These are phyloP conservation scores for Riptortus pedestris DNA, from an alignment of 1,140 invertebrate species.

Conservation along the genomic window DNA sequence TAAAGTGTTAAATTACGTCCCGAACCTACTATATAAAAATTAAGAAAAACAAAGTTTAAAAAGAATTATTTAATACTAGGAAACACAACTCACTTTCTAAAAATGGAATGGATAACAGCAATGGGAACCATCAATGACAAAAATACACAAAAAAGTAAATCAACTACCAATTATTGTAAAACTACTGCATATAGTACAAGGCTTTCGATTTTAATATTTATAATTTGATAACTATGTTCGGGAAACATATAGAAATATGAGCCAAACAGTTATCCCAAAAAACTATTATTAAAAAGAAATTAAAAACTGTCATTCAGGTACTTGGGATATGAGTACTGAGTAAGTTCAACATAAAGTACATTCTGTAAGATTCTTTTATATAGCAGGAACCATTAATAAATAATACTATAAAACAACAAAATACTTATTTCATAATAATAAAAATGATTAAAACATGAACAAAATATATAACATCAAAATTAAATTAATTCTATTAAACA, in stretches of 20 bases:
- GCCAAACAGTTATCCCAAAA: constrained; percentile 6
- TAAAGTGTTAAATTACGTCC: constrained; percentile 1
- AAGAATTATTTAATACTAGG: neutral
- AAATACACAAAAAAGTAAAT: neutral
- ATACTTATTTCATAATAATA: no score
- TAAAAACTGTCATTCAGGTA: constrained; percentile 10
- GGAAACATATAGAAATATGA: constrained; percentile 5
- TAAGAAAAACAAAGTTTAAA: neutral
- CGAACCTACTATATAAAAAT: neutral
- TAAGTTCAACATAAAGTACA: no score
- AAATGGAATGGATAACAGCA: constrained; percentile 10
- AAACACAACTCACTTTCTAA: constrained; percentile 8
- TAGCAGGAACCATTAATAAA: no score
- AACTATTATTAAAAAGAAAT: neutral
- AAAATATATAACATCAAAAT: no score
- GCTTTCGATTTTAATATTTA: constrained; percentile 1
- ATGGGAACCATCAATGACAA: neutral
- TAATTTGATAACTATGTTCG: no score
- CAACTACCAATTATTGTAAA: neutral
- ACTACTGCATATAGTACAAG: constrained; percentile 6
- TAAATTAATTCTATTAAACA: no score
- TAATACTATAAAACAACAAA: no score
- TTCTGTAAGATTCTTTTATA: no score
- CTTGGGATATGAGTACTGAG: constrained; percentile 1
- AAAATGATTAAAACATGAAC: no score